Conservation (phyloP, 2,888 invertebrate species). For the Hypsopygia costalis region DNA sequence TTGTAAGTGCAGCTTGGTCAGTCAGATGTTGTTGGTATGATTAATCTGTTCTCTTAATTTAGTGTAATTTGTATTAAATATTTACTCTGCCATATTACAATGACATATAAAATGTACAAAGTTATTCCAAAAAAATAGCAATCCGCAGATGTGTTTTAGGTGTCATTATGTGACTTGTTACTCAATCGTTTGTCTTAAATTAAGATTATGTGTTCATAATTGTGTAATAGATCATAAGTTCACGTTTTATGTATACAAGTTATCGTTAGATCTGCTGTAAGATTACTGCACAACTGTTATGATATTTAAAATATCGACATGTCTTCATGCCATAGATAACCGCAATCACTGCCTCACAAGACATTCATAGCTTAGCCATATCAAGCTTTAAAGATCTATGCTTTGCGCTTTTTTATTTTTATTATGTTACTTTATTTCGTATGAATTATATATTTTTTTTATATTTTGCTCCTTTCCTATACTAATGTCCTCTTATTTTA, state of each 20-base stretch:
- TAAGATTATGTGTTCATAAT: slow-evolving; percentile 10
- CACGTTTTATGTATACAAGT: slow-evolving; percentile 16
- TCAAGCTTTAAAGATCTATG: slow-evolving; percentile 68
- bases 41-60: too few relatives aligned
- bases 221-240: slow-evolving; percentile 21
- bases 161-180: slow-evolving; percentile 8
- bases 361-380: slow-evolving; percentile 78
- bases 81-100: too few relatives aligned
- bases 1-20: too few relatives aligned
- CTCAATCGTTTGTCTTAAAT: background rate
- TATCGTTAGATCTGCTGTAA: slow-evolving; percentile 26
- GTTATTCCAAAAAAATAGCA: too few relatives aligned
- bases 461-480: slow-evolving; percentile 48
- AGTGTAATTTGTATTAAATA: too few relatives aligned
- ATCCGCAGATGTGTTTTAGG: too few relatives aligned
- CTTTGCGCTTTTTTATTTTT: slow-evolving; percentile 71
- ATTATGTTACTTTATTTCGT: slow-evolving; percentile 52
- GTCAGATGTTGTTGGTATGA: too few relatives aligned
- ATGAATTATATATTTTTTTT: slow-evolving; percentile 38
- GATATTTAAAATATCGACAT: slow-evolving; percentile 11
- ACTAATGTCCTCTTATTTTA: slow-evolving; percentile 45
- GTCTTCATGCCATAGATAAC: slow-evolving; percentile 51
- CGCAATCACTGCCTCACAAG: slow-evolving; percentile 79
- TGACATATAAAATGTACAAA: too few relatives aligned
- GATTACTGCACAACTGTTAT: slow-evolving; percentile 17